Percentiles rank a stretch among this genome's conserved stretches.
Evolutionary conservation across 2,797 vertebrate species (phyloP).

Genomic region (Pangasius larnaudii): DNA sequence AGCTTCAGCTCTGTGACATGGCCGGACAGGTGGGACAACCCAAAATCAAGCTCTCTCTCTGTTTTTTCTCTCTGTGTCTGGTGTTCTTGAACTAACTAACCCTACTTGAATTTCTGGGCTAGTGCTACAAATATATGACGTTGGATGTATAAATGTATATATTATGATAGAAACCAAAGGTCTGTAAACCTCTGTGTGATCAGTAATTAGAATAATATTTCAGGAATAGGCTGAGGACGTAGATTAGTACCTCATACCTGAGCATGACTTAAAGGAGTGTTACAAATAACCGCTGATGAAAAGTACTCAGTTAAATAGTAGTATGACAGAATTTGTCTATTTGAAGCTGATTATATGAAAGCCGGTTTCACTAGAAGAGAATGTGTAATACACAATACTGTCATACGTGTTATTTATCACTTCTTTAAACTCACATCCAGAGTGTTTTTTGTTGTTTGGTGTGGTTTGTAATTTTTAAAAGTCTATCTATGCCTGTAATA

Average conservation of each 20-base stretch:
- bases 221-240: background rate
- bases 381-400: background rate
- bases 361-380: background rate
- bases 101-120: background rate
- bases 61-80: slow-evolving; percentile 13
- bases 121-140: background rate
- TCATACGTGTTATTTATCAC: background rate
- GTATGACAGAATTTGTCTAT: background rate
- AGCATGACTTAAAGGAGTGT: background rate
- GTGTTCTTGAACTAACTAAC: background rate
- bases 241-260: background rate
- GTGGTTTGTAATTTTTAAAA: background rate
- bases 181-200: background rate
- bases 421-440: background rate
- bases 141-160: background rate
- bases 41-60: slow-evolving; percentile 38
- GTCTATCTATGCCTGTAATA: background rate
- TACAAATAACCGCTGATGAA: background rate
- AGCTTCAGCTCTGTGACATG: slow-evolving; percentile 75
- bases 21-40: slow-evolving; percentile 70
- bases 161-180: background rate
- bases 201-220: background rate
- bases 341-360: background rate
- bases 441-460: background rate
- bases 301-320: background rate